phyloP scores from a whole-genome alignment of 2,113 vertebrate species.

The Cyanoramphus novaezelandiae region DNA sequence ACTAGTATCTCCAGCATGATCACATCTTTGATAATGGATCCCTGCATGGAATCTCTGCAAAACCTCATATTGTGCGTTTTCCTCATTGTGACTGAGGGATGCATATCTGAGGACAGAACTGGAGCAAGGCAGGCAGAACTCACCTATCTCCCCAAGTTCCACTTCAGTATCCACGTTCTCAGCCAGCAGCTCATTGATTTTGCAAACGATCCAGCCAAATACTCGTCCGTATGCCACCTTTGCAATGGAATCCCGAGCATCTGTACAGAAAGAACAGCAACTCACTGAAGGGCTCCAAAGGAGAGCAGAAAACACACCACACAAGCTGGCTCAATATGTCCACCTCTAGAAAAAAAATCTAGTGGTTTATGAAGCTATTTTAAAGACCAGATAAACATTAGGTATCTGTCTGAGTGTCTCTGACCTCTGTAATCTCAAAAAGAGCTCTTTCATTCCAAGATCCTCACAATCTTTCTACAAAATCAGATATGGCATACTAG shows the following conservation, averaged over 20 bases:
- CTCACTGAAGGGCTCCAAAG: not conserved
- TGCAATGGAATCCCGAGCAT: constrained; percentile 79
- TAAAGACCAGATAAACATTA: not conserved
- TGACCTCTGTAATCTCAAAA: not conserved
- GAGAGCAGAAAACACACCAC: not conserved
- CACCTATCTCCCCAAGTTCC: constrained; percentile 77
- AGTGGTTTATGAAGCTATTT: not conserved
- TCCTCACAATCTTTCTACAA: not conserved
- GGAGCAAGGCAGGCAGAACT: not conserved
- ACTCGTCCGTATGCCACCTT: constrained; percentile 76
- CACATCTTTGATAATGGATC: not conserved
- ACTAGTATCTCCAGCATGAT: not conserved
- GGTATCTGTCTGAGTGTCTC: not conserved
- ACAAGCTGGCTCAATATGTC: not conserved
- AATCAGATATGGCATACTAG: not conserved
- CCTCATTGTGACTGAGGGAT: rapidly evolving
- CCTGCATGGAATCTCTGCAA: rapidly evolving
- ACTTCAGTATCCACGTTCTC: constrained; percentile 60
- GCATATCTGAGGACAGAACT: not conserved
- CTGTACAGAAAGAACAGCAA: constrained; percentile 33
- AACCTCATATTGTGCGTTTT: not conserved
- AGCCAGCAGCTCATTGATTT: constrained; percentile 77
- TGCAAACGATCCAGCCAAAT: constrained; percentile 81
- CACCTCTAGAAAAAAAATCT: not conserved
- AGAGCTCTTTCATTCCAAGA: not conserved